Percentiles rank a stretch among this genome's conserved stretches.
phyloP scores from a whole-genome alignment of 2,888 invertebrate species.

The Amphipyra berbera region DNA sequence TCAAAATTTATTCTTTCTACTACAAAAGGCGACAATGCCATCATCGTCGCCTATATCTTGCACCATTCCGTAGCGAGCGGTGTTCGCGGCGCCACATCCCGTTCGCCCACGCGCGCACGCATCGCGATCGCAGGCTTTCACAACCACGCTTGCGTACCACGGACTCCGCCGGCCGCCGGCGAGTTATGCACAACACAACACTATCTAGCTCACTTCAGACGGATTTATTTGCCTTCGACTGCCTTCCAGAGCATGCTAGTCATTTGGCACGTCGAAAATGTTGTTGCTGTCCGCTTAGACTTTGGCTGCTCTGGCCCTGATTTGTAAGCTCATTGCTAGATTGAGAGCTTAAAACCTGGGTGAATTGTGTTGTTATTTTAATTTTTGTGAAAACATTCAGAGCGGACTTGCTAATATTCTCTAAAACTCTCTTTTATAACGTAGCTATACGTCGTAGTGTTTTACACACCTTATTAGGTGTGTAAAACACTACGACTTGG shows the following conservation, averaged over 20 bases:
- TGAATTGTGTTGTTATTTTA: neutral
- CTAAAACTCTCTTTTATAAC: neutral
- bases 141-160: slow-evolving; percentile 75
- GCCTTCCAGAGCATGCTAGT: slow-evolving; percentile 46
- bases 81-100: slow-evolving; percentile 72
- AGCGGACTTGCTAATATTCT: neutral
- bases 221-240: slow-evolving; percentile 58
- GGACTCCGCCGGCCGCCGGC: slow-evolving; percentile 51
- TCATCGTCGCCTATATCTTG: slow-evolving; percentile 37
- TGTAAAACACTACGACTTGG: no score
- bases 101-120: slow-evolving; percentile 85
- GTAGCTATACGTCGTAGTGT: no score
- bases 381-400: neutral
- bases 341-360: neutral
- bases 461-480: no score
- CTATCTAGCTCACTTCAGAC: slow-evolving; percentile 51
- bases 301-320: slow-evolving; percentile 1
- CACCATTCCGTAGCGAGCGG: slow-evolving; percentile 39
- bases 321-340: slow-evolving; percentile 4
- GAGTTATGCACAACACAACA: slow-evolving; percentile 56
- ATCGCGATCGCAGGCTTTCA: slow-evolving; percentile 85
- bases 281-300: slow-evolving; percentile 5
- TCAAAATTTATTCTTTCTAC: no score
- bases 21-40: neutral
- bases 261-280: slow-evolving; percentile 48